phyloP scores from a whole-genome alignment of 2,888 invertebrate species.

The Sinohyriopsis cumingii region DNA sequence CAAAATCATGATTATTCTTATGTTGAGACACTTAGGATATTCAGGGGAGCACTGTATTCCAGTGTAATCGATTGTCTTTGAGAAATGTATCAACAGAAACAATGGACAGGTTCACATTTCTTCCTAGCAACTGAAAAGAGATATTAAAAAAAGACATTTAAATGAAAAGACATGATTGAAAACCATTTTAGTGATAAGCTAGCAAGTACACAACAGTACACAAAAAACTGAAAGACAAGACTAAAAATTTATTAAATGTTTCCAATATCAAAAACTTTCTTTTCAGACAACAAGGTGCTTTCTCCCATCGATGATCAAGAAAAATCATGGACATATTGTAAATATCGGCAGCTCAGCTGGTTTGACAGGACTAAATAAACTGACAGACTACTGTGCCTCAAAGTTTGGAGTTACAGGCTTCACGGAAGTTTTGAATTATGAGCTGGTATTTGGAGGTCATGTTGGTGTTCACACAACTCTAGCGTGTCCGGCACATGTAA shows the following conservation, averaged over 20 bases:
- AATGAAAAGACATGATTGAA: no score
- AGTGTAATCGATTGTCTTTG: no score
- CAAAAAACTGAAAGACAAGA: no score
- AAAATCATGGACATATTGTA: constrained; percentile 92
- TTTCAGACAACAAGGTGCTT: constrained; percentile 92
- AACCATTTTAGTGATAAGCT: no score
- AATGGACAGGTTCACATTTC: no score
- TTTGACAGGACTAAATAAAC: constrained; percentile 77
- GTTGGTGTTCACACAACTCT: constrained; percentile 86
- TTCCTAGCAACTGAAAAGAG: no score
- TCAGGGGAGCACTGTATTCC: no score
- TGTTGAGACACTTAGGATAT: no score
- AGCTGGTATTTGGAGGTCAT: constrained; percentile 59
- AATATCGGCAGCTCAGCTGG: constrained; percentile 94
- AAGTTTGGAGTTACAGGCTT: constrained; percentile 95
- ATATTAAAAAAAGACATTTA: no score
- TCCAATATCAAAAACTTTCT: neutral
- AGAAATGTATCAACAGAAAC: no score
- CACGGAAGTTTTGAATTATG: constrained; percentile 85
- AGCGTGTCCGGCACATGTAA: constrained; percentile 95
- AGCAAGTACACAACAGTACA: no score
- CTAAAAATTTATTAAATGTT: neutral
- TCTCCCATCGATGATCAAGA: constrained; percentile 89
- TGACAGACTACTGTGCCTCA: constrained; percentile 88
- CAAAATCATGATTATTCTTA: no score